Evolutionary conservation across 2,888 invertebrate genomes (phyloP), one percentile per base, ranked within the genome.

Genomic region (Cataglyphis altisquamis): DNA sequence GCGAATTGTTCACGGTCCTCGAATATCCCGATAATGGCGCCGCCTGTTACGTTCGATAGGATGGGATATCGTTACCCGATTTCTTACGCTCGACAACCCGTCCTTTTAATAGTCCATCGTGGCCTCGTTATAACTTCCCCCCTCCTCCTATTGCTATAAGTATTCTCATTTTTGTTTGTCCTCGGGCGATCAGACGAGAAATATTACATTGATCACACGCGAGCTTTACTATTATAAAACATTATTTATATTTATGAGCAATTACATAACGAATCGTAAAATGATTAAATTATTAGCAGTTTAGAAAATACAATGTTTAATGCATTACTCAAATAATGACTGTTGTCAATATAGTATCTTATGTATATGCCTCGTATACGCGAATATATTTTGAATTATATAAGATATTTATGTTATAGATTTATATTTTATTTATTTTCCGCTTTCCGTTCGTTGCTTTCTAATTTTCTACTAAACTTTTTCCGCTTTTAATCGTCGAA

Each of bases 21-120:
- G 88, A 93, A 93, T 93, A 91, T 92, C 89, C 88, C 90, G 91
- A 91, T 93, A 93, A 93, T 93, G 89, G 90, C 87, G 87, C 73
- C 83, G 83, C 82, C 81, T 90, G 86, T 92, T 92, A 92, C 72
- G 89, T 77, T 82, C 78, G 85, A 52, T 86, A 86, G 83, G 85
- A 87, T 86, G 84, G 45, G 82, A 77, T 85, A 84, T 86, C 84
- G 87, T 82, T 85, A 66, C 32, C 83, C 81, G 84, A 72, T 84
- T 88, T 88, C 86, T 84, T 87, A 84, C 73, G 80, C 48, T 73
- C 82, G 82, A 29, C 25, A 80, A 78, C 57, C 32, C 60, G 68
- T 70, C 52, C 29, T 57, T 41, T 63, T 67, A 80, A 64, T 57
- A 63, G 32, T 66, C 60, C 36, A 62, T 18, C 62, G 63, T 68